Conservation (phyloP, 2,113 vertebrate genomes). For the Semicossyphus pulcher region DNA sequence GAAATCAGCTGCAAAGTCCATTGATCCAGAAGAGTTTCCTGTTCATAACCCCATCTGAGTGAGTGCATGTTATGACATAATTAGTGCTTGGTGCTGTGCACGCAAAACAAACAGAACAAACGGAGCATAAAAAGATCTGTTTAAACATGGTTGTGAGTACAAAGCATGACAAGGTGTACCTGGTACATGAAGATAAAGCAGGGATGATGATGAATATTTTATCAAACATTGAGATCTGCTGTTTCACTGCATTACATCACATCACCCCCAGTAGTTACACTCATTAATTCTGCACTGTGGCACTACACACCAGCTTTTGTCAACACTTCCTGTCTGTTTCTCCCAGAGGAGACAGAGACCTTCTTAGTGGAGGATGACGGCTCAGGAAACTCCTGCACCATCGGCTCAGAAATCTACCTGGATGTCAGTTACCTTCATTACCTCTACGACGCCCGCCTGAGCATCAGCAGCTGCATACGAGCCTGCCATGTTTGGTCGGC, state of each 20-base stretch:
- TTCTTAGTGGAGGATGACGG: constrained; percentile 26
- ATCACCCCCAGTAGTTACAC: constrained; percentile 52
- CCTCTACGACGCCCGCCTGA: constrained; percentile 89
- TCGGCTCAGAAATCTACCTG: constrained; percentile 88
- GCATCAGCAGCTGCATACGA: constrained; percentile 87
- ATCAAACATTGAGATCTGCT: constrained; percentile 46
- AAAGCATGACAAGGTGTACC: constrained; percentile 21
- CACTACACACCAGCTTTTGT: constrained; percentile 11
- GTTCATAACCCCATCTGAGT: neutral
- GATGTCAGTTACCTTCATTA: constrained; percentile 97
- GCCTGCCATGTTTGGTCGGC: constrained; percentile 95
- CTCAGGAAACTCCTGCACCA: constrained; percentile 86
- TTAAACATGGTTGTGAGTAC: constrained; percentile 1
- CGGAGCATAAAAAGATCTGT: neutral
- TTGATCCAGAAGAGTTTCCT: too few species aligned
- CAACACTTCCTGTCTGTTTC: constrained; percentile 34
- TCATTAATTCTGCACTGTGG: constrained; percentile 48
- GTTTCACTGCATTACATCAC: constrained; percentile 47
- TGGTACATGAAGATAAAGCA: constrained; percentile 22
- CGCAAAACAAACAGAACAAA: neutral
- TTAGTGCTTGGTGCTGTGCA: neutral
- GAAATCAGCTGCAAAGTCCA: neutral
- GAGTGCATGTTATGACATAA: neutral
- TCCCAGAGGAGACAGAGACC: constrained; percentile 68
- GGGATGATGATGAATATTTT: constrained; percentile 31